Conservation (phyloP, 2,113 vertebrate genomes). For the Meles meles region DNA sequence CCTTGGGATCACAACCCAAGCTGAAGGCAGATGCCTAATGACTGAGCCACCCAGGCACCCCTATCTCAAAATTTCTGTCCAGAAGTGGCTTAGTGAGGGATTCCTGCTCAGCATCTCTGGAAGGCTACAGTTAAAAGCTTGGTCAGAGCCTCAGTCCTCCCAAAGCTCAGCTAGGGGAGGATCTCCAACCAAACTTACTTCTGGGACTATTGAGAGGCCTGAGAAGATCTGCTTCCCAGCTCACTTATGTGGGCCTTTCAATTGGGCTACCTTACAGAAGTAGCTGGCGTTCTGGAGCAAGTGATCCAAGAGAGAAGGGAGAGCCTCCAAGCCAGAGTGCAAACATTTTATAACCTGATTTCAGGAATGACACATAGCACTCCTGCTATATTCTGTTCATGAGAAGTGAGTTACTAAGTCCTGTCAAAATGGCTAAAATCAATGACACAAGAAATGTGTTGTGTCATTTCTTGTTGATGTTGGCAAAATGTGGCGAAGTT, state of each 20-base stretch:
- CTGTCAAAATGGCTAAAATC: not conserved
- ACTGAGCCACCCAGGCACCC: too few species aligned
- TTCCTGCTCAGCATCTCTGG: not conserved
- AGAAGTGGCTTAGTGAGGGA: not conserved
- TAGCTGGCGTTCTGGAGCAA: not conserved
- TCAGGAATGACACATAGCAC: not conserved
- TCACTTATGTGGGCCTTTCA: not conserved
- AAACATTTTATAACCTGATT: not conserved
- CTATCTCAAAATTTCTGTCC: not conserved
- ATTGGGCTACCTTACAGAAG: not conserved
- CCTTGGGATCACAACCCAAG: too few species aligned
- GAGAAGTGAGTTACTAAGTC: not conserved
- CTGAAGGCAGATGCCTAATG: too few species aligned
- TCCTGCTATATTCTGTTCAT: not conserved
- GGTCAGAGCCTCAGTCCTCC: not conserved
- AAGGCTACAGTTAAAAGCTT: not conserved
- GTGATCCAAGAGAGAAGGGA: not conserved
- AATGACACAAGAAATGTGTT: not conserved
- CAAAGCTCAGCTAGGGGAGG: not conserved
- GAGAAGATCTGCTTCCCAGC: not conserved
- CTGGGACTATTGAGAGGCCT: not conserved
- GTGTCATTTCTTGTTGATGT: too few species aligned
- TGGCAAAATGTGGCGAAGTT: not conserved
- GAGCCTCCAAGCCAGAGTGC: not conserved
- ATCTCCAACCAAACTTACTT: not conserved